A percentile compares a stretch with the other conserved stretches of the same genome.
phyloP scores from a whole-genome alignment of 2,797 vertebrate genomes.

The Acanthiza pusilla region DNA sequence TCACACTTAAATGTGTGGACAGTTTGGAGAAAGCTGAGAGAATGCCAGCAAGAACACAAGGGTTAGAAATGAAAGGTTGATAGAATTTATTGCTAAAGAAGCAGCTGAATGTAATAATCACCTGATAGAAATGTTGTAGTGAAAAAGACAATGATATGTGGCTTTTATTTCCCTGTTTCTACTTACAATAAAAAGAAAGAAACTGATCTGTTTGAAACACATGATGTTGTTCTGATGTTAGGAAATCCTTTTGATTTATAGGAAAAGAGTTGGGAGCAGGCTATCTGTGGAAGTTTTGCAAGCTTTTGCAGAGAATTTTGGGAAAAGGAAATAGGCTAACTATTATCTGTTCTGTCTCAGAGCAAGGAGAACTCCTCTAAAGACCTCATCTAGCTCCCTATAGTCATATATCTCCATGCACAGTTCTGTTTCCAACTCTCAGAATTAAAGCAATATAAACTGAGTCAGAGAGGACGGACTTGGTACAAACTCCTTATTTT shows the following conservation, averaged over 20 bases:
- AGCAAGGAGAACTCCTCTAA: not conserved
- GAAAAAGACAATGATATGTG: not conserved
- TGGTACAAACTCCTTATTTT: not conserved
- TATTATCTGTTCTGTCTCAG: not conserved
- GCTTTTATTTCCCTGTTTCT: not conserved
- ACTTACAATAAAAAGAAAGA: not conserved
- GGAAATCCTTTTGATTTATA: not conserved
- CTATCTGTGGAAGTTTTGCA: not conserved
- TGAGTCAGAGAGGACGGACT: not conserved
- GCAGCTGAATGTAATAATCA: not conserved
- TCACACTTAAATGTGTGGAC: not conserved
- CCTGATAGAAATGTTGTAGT: not conserved
- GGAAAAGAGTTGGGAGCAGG: not conserved
- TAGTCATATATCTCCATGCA: not conserved
- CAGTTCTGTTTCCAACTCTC: not conserved
- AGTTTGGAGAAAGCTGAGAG: not conserved
- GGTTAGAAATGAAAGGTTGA: not conserved
- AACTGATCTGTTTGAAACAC: not conserved
- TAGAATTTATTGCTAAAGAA: not conserved
- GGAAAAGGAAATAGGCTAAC: not conserved
- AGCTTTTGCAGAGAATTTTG: not conserved
- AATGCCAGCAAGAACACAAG: not conserved
- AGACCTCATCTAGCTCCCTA: not conserved
- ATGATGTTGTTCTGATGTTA: not conserved
- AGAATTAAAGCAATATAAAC: not conserved